Evolutionary conservation across 2,797 vertebrate genomes (phyloP).

Genomic region (Argyrosomus regius): DNA sequence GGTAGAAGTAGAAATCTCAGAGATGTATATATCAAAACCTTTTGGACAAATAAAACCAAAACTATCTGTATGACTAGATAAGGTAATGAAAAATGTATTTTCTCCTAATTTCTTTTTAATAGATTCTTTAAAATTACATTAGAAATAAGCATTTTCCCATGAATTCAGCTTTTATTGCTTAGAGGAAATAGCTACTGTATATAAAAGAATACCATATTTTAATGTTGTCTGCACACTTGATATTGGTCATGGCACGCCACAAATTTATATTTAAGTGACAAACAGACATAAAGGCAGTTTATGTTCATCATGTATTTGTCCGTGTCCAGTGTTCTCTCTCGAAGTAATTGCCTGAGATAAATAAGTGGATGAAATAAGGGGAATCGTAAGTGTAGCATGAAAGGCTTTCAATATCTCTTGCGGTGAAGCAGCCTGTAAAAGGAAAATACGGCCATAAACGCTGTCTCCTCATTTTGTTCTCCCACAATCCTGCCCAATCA

Average conservation of each 20-base stretch:
- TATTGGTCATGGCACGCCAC: constrained; percentile 4
- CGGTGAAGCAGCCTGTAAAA: constrained; percentile 71
- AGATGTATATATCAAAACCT: background rate
- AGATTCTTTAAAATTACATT: background rate
- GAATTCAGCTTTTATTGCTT: background rate
- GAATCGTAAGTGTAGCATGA: constrained; percentile 71
- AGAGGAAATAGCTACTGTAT: constrained; percentile 11
- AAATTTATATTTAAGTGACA: constrained; percentile 49
- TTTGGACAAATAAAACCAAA: constrained; percentile 4
- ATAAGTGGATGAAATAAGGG: constrained; percentile 77
- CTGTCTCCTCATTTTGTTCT: constrained; percentile 71
- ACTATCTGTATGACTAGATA: background rate
- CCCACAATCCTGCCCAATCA: constrained; percentile 72
- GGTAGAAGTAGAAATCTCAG: background rate
- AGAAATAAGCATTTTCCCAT: background rate
- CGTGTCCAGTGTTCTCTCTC: constrained; percentile 46
- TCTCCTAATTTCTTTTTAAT: background rate
- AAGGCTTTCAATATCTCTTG: constrained; percentile 81
- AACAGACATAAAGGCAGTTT: constrained; percentile 50
- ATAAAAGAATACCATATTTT: background rate
- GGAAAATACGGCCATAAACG: constrained; percentile 64
- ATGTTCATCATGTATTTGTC: constrained; percentile 57
- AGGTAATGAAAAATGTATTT: background rate
- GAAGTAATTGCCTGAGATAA: constrained; percentile 75
- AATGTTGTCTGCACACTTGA: constrained; percentile 23